Evolutionary conservation across 2,113 vertebrate genomes (phyloP), one percentile per base, ranked within the genome.

Genomic region (Sinosuthora webbiana): DNA sequence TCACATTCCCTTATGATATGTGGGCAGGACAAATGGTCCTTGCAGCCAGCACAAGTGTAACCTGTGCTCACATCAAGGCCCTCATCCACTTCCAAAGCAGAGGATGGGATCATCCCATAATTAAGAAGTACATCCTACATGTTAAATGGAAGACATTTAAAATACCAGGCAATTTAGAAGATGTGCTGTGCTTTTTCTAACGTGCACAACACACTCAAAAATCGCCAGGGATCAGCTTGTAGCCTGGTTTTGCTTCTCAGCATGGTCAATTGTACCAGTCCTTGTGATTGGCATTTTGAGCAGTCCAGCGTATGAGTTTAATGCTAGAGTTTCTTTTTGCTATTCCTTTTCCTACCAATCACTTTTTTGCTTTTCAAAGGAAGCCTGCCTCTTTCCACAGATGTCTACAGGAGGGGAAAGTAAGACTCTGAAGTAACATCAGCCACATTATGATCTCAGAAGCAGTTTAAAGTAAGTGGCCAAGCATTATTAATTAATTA

Each of bases 401-500:
- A 14, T 62, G 55, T 12, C 89, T 64, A 23, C 17, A 24, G 62
- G 57, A 88, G n/a, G 30, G 37, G 24, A 67, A 56, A 45, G 49
- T 30, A 55, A 85, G 44, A 39, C 47, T 74, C 73, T 59, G 42
- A 63, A 78, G 41, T 57, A 89, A 31, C 80, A 69, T 17, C 68
- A 79, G 67, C 62, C 7, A 1, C 68, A 14, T 23, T 64, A 69
- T 4, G 6, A 64, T 69, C 90, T 75, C 67, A 83, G 68, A 42
- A 87, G 52, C 33, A 47, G 81, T 89, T 94, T 59, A 33, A 75
- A 81, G 41, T 74, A 62, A 95, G 75, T 60, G 35, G 77, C 86
- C 33, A 14, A 75, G n/a, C 39, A 60, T 75, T 93, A 92, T 75
- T 65, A 92, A 94, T 83, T 65, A 92, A 94, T 83, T 70, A 71